Conservation (phyloP, 2,888 invertebrate genomes). For the Heteromyza rotundicornis region DNA sequence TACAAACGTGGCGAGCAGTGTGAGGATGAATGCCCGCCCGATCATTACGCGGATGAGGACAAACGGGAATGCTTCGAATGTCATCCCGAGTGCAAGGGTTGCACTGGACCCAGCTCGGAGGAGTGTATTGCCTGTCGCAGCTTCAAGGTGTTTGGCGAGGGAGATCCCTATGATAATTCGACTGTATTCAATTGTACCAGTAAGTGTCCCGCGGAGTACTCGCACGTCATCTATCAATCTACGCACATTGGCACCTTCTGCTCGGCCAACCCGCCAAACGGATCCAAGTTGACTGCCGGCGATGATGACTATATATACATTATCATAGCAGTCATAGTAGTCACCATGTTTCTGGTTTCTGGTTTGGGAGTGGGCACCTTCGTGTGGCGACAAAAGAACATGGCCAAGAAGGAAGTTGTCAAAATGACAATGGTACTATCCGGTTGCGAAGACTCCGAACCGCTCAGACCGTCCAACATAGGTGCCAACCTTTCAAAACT, state of each 20-base stretch:
- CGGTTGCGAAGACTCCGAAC: constrained; percentile 90
- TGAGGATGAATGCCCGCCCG: constrained; percentile 85
- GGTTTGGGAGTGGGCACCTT: constrained; percentile 67
- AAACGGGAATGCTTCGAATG: constrained; percentile 78
- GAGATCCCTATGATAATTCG: constrained; percentile 67
- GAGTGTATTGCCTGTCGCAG: constrained; percentile 82
- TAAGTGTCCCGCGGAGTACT: constrained; percentile 78
- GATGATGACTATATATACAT: constrained; percentile 56
- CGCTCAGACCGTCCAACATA: constrained; percentile 87
- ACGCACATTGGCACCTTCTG: constrained; percentile 79
- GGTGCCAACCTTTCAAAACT: constrained; percentile 93
- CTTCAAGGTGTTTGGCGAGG: constrained; percentile 73
- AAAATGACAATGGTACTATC: constrained; percentile 91
- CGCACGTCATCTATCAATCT: constrained; percentile 79
- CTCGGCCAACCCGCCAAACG: constrained; percentile 65
- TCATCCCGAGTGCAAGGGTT: constrained; percentile 83
- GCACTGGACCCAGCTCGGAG: constrained; percentile 76
- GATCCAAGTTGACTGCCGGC: constrained; percentile 43
- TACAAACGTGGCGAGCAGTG: constrained; percentile 89
- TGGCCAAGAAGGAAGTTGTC: constrained; percentile 87
- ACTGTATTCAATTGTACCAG: constrained; percentile 84
- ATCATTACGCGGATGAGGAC: constrained; percentile 80
- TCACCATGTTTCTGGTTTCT: constrained; percentile 61
- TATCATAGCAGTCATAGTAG: constrained; percentile 47
- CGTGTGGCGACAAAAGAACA: constrained; percentile 73